phyloP scores from a whole-genome alignment of 2,113 vertebrate species.

The Charadrius vociferus region DNA sequence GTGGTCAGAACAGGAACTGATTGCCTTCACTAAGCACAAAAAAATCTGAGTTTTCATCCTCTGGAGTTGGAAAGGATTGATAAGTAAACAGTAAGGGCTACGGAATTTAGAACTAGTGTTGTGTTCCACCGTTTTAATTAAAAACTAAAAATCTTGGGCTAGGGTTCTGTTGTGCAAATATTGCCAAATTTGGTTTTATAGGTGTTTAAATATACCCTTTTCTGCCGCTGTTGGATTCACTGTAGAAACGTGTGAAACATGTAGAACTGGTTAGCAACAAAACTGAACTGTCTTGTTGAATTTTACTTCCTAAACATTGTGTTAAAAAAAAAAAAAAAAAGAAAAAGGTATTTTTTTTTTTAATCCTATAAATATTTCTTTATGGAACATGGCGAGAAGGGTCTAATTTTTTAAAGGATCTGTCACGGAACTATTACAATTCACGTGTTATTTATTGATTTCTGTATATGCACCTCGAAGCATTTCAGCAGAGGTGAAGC shows the following conservation, averaged over 20 bases:
- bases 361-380: background rate
- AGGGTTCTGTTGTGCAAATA: background rate
- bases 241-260: background rate
- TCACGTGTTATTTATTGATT: background rate
- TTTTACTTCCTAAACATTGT: background rate
- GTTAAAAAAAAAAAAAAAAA: background rate
- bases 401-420: background rate
- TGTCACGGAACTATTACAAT: rapidly evolving
- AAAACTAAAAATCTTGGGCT: background rate
- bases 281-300: background rate
- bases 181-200: background rate
- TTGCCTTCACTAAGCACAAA: background rate
- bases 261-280: background rate
- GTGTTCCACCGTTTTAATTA: background rate
- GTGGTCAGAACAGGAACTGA: background rate
- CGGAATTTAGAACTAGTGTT: background rate
- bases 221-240: background rate
- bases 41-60: background rate
- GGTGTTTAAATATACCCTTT: background rate
- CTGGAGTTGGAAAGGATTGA: background rate
- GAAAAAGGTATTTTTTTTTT: background rate
- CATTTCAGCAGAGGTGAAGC: background rate
- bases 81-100: background rate
- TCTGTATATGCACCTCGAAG: background rate
- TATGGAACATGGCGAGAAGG: background rate